A percentile compares a stretch with the other conserved stretches of the same genome.
Conservation (phyloP, 2,113 vertebrate species). For the Thryonomys swinderianus region DNA sequence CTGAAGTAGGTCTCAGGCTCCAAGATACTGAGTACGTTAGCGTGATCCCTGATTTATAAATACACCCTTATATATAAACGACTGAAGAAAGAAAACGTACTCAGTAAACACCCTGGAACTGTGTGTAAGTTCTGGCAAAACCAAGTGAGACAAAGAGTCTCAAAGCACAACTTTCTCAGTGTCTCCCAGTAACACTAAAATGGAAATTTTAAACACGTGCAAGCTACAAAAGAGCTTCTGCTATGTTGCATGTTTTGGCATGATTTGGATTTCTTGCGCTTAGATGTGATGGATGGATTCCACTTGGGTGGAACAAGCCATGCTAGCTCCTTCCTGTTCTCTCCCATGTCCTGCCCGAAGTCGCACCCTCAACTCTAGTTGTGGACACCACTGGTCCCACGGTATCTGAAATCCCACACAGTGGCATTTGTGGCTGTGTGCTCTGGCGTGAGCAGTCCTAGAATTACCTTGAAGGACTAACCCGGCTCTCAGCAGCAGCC, state of each 20-base stretch:
- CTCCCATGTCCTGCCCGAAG: neutral
- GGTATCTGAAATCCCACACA: neutral
- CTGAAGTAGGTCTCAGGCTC: neutral
- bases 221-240: constrained; percentile 34
- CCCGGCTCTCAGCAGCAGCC: neutral
- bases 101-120: neutral
- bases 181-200: constrained; percentile 17
- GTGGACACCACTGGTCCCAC: neutral
- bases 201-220: neutral
- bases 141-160: neutral
- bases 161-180: neutral
- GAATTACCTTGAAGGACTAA: neutral
- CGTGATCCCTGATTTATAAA: neutral
- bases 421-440: neutral
- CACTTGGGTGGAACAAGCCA: neutral
- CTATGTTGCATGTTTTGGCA: neutral
- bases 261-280: constrained; percentile 8
- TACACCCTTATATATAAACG: neutral
- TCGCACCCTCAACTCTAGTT: neutral
- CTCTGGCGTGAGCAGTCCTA: neutral
- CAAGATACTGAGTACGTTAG: neutral
- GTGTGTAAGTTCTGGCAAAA: constrained; percentile 10
- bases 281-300: neutral
- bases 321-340: neutral
- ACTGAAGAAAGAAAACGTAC: neutral